Evolutionary conservation across 2,797 vertebrate species (phyloP), one percentile per base, ranked within the genome.

Genomic region (Threskiornis aethiopicus): DNA sequence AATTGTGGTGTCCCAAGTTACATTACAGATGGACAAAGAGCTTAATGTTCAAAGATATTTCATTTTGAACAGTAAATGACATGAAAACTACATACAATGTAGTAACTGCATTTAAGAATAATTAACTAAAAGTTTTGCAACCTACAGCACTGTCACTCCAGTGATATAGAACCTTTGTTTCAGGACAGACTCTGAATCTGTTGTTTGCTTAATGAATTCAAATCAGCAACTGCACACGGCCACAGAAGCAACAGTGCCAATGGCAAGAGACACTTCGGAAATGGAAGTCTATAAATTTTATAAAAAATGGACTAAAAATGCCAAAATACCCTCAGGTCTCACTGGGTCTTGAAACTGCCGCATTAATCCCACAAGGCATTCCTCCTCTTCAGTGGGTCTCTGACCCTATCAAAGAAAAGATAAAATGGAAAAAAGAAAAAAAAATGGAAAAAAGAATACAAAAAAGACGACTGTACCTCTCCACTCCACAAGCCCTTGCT

Each of bases 171-270:
- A 77, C 78, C 67, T 77, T 52, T 78, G 61, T 91, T 89, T 80
- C 66, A 86, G 26, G 39, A 81, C 24, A 76, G 87, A 57, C 52
- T 91, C 78, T 28, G 35, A 86, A 79, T 58, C 61, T 69, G 75
- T 54, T 57, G 67, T 87, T 87, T 71, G 28, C 54, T 87, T 78
- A 89, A 93, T 64, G 29, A 83, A 95, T 78, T 87, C 92, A 89
- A 91, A 85, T 95, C 86, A 85, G 77, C 59, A 90, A 66, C 65
- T 41, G 61, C 85, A 89, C 41, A 90, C 65, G 90, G 52, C 13
- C 73, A 76, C 58, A 58, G 52, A 70, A 72, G 44, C 55, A 87
- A 65, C 19, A 61, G 54, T 57, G 51, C 61, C 82, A 95, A 69
- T 26, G 58, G 70, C 65, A 86, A 76, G 18, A 93, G 54, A 79